These are phyloP conservation scores for Opisthograptis luteolata DNA, from an alignment of 2,888 invertebrate species.

Conservation along the genomic window DNA sequence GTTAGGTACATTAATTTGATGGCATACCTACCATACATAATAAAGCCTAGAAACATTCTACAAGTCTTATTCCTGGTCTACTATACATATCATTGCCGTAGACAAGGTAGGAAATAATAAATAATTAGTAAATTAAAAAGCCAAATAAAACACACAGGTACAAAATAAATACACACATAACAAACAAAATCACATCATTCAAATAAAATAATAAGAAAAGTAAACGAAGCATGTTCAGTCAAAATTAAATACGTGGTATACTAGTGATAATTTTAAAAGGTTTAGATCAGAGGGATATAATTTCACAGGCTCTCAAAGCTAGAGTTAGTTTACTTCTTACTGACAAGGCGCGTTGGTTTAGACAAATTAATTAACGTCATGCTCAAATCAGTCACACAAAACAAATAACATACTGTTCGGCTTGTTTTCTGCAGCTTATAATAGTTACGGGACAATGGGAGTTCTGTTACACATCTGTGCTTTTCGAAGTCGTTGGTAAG, in stretches of 20 bases:
- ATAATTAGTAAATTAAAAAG: slow-evolving; percentile 16
- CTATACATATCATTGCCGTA: too few species aligned
- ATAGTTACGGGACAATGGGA: slow-evolving; percentile 50
- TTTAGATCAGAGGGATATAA: too few species aligned
- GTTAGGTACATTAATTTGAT: not conserved
- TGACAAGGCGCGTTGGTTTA: slow-evolving; percentile 24
- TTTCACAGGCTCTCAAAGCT: slow-evolving; percentile 1
- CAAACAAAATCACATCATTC: not conserved
- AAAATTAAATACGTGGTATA: too few species aligned
- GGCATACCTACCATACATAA: too few species aligned
- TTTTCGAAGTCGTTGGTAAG: slow-evolving; percentile 67
- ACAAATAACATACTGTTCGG: slow-evolving; percentile 73
- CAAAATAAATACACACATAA: slow-evolving; percentile 10
- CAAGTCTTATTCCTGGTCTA: too few species aligned
- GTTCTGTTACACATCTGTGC: slow-evolving; percentile 72
- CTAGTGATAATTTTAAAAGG: too few species aligned
- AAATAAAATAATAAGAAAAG: not conserved
- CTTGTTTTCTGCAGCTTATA: slow-evolving; percentile 49
- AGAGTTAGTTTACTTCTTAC: slow-evolving; percentile 1
- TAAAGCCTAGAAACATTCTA: too few species aligned
- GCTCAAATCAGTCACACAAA: slow-evolving; percentile 49
- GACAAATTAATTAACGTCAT: slow-evolving; percentile 27
- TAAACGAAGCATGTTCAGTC: not conserved
- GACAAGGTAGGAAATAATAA: too few species aligned
- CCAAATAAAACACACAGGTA: slow-evolving; percentile 15